phyloP scores from a whole-genome alignment of 2,888 invertebrate genomes.

The Lomographa bimaculata region DNA sequence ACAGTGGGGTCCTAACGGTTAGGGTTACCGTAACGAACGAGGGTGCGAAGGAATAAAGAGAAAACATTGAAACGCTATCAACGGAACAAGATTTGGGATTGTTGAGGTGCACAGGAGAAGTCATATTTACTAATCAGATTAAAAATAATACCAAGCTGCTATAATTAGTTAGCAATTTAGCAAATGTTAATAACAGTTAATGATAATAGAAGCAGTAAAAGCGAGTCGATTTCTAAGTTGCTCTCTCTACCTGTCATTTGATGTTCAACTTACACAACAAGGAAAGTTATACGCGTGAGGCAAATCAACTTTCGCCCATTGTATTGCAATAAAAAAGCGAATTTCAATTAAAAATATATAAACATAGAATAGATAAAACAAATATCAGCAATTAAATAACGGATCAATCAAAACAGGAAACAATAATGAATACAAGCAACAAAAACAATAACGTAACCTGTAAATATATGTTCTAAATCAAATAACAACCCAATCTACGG shows the following conservation, averaged over 20 bases:
- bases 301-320: constrained; percentile 78
- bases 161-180: constrained; percentile 38
- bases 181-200: constrained; percentile 46
- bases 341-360: too few relatives aligned
- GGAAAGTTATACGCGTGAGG: constrained; percentile 79
- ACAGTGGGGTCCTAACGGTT: constrained; percentile 56
- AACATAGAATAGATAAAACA: too few relatives aligned
- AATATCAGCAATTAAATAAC: constrained; percentile 9
- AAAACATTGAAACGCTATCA: constrained; percentile 68
- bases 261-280: constrained; percentile 80
- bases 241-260: constrained; percentile 74
- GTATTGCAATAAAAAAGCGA: too few relatives aligned
- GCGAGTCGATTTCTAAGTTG: constrained; percentile 74
- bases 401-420: constrained; percentile 27
- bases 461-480: constrained; percentile 52
- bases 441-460: constrained; percentile 43
- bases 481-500: constrained; percentile 57
- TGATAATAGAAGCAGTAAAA: constrained; percentile 63
- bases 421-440: constrained; percentile 22
- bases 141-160: constrained; percentile 30
- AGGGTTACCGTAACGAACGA: constrained; percentile 64
- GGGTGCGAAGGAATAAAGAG: constrained; percentile 70
- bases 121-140: constrained; percentile 29
- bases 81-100: constrained; percentile 49
- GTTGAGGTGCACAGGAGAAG: constrained; percentile 45